phyloP scores from a whole-genome alignment of 2,797 vertebrate species.

The Percopsis omiscomaycus region DNA sequence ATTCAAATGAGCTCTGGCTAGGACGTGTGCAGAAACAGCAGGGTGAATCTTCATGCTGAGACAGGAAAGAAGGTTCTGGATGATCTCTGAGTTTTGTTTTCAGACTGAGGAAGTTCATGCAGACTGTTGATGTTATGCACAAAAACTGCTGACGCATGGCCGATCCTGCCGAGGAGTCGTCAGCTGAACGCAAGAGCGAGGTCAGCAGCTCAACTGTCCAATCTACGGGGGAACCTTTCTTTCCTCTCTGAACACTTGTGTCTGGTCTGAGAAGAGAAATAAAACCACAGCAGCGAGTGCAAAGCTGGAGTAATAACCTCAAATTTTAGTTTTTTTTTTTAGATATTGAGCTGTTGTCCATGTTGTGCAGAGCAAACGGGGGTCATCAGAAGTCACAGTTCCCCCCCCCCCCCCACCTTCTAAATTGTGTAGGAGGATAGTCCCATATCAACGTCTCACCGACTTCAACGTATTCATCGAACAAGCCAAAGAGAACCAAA shows the following conservation, averaged over 20 bases:
- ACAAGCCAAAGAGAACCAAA: neutral
- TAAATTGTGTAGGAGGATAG: too few species aligned
- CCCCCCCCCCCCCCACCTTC: too few species aligned
- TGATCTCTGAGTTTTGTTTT: slow-evolving; percentile 33
- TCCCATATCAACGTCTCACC: neutral
- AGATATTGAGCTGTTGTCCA: neutral
- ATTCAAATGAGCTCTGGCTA: slow-evolving; percentile 28
- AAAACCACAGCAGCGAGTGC: slow-evolving; percentile 17
- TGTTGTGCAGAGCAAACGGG: slow-evolving; percentile 16
- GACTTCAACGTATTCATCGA: neutral
- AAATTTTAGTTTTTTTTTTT: neutral
- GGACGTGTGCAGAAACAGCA: slow-evolving; percentile 17
- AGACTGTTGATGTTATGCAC: slow-evolving; percentile 20
- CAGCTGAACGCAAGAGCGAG: neutral
- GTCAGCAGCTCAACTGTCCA: slow-evolving; percentile 13
- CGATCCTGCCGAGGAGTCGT: slow-evolving; percentile 36
- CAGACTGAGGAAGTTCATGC: slow-evolving; percentile 7
- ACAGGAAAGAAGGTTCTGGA: slow-evolving; percentile 15
- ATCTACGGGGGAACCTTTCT: neutral
- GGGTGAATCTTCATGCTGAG: slow-evolving; percentile 59
- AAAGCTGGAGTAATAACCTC: slow-evolving; percentile 2
- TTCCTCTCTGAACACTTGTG: slow-evolving; percentile 11
- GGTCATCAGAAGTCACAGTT: too few species aligned
- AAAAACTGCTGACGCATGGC: slow-evolving; percentile 17
- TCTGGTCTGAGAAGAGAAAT: neutral